phyloP scores from a whole-genome alignment of 2,888 invertebrate genomes.

The Leucania comma region DNA sequence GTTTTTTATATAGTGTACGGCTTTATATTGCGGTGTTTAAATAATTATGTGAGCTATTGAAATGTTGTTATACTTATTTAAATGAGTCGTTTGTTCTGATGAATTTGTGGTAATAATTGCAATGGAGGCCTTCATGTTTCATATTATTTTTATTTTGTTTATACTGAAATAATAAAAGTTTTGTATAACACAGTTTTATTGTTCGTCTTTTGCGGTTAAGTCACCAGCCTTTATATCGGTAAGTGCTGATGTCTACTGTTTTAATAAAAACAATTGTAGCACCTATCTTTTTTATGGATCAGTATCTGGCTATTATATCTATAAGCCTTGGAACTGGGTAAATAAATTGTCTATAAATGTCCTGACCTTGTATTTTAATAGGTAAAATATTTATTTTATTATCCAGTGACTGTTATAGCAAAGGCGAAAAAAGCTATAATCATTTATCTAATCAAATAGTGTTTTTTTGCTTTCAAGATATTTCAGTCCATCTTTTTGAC shows the following conservation, averaged over 20 bases:
- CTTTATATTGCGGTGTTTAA: slow-evolving; percentile 33
- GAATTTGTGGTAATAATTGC: slow-evolving; percentile 10
- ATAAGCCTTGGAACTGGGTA: neutral
- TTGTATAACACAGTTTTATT: neutral
- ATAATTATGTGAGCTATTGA: slow-evolving; percentile 36
- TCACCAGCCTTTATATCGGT: neutral
- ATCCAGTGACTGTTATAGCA: neutral
- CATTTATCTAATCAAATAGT: neutral
- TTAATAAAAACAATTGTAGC: neutral
- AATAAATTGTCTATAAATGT: neutral
- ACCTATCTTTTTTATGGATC: neutral
- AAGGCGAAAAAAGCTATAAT: neutral
- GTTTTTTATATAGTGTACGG: slow-evolving; percentile 41
- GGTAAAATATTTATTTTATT: slow-evolving; percentile 3
- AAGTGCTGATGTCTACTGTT: neutral
- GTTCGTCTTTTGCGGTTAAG: slow-evolving; percentile 4
- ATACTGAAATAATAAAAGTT: neutral
- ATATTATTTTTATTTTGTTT: neutral
- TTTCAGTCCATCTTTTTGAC: neutral
- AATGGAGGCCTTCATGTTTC: slow-evolving; percentile 6
- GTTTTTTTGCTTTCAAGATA: neutral
- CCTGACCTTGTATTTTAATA: neutral
- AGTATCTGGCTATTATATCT: slow-evolving; percentile 17
- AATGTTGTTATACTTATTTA: slow-evolving; percentile 28
- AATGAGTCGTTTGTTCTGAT: slow-evolving; percentile 22